phyloP scores from a whole-genome alignment of 2,888 invertebrate species.

The Sericinus montela region DNA sequence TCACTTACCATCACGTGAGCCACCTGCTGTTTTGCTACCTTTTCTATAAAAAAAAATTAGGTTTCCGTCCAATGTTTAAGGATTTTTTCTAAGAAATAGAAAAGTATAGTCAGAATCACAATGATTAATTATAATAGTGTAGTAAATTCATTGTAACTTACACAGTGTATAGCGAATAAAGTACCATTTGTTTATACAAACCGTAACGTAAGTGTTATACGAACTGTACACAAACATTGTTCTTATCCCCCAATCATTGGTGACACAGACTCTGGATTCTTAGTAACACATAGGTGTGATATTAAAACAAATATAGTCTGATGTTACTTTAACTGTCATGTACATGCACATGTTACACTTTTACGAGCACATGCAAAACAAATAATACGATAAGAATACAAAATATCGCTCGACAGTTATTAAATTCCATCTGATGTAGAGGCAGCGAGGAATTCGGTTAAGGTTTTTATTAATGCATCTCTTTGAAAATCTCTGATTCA shows the following conservation, averaged over 20 bases:
- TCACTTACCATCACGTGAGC: too few species aligned
- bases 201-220: too few species aligned
- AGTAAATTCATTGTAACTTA: too few species aligned
- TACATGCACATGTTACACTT: not conserved
- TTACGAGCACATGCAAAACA: not conserved
- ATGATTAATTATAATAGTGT: too few species aligned
- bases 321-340: not conserved
- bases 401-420: not conserved
- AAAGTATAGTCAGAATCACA: too few species aligned
- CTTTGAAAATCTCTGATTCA: conserved; percentile 44
- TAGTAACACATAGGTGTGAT: not conserved
- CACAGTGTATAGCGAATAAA: too few species aligned
- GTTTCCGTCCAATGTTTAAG: too few species aligned
- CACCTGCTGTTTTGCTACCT: too few species aligned
- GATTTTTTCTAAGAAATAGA: too few species aligned
- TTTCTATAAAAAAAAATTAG: too few species aligned
- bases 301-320: conserved; percentile 4
- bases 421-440: conserved; percentile 16
- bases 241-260: conserved; percentile 28
- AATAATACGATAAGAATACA: not conserved
- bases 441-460: conserved; percentile 4
- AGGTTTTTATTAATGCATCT: conserved; percentile 22
- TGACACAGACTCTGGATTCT: conserved; percentile 18
- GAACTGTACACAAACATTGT: conserved; percentile 45
- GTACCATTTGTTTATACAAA: too few species aligned